Percentiles rank a stretch among this genome's conserved stretches.
Evolutionary conservation across 1,140 invertebrate genomes (phyloP).

Genomic region (Formica selysi): DNA sequence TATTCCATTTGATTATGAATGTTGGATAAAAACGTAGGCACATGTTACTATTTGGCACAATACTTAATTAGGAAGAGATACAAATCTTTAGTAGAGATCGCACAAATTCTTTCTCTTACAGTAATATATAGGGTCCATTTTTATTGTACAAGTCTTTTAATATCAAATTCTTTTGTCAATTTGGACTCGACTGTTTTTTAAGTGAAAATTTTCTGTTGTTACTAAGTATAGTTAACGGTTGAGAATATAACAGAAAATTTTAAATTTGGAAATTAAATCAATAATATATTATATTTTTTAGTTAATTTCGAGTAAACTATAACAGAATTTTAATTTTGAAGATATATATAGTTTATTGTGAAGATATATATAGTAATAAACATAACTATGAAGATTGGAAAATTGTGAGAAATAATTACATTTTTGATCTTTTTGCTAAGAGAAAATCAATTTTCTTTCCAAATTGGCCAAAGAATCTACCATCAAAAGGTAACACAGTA

Average conservation of each 20-base stretch:
- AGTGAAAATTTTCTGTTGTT: neutral
- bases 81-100: conserved; percentile 47
- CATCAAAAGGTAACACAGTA: neutral
- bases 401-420: too few relatives aligned
- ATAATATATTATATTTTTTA: neutral
- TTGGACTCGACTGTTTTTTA: neutral
- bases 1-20: conserved; percentile 41
- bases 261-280: neutral
- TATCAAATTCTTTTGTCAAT: conserved; percentile 12
- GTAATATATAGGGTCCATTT: conserved; percentile 7
- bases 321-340: neutral
- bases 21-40: conserved; percentile 36
- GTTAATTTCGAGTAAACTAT: neutral
- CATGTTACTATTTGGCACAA: conserved; percentile 57
- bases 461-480: neutral
- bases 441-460: neutral
- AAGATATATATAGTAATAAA: too few relatives aligned
- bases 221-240: neutral
- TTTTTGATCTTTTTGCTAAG: neutral
- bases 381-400: too few relatives aligned
- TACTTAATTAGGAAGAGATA: conserved; percentile 44
- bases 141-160: neutral
- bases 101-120: neutral
- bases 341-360: too few relatives aligned
- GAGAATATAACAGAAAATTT: neutral